Evolutionary conservation across 2,797 vertebrate genomes (phyloP), one percentile per base, ranked within the genome.

Genomic region (Helarctos malayanus): DNA sequence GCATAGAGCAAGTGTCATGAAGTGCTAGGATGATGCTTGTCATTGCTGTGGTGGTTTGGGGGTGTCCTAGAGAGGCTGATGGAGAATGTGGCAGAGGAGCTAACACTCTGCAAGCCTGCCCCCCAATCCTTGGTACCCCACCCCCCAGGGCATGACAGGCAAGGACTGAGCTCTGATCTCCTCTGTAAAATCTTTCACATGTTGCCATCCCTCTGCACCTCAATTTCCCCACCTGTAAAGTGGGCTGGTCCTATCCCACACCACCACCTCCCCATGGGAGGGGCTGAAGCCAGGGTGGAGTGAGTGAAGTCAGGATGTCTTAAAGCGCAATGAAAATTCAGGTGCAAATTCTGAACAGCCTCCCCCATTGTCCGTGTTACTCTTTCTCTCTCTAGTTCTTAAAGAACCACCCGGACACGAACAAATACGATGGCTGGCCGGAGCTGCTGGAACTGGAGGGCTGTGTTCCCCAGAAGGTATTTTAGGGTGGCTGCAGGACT

Each of bases 371-470:
- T 80, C 47, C 0, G 25, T 13, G 45, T n/a, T 2, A 82, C 27
- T 94, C 68, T 78, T 38, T 95, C 18, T 68, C 91, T 96, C 84
- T 93, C 97, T 97, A 99, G 99, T 75, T 96, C 73, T 91, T 99
- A 90, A 98, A 98, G 97, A 99, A 99, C 45, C 84, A 98, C 52
- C 63, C 93, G 54, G 59, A 98, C 0, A 98, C 65, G 21, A 99
- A 99, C 94, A 94, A 98, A 76, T 99, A 99, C 0, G 99, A 99
- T 0, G 99, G 98, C 56, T 99, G 99, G 99, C 99, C 99, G 0
- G 98, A 98, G 84, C 59, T 98, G 73, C 97, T 99, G 92, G 99
- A 99, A 96, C 89, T 99, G 94, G 98, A 98, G 63, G 99, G 99
- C 98, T 99, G 99, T 29, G 97, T 99, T 94, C 99, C 99, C 83